Evolutionary conservation across 1,140 invertebrate genomes (phyloP).

Genomic region (Gryllus bimaculatus): DNA sequence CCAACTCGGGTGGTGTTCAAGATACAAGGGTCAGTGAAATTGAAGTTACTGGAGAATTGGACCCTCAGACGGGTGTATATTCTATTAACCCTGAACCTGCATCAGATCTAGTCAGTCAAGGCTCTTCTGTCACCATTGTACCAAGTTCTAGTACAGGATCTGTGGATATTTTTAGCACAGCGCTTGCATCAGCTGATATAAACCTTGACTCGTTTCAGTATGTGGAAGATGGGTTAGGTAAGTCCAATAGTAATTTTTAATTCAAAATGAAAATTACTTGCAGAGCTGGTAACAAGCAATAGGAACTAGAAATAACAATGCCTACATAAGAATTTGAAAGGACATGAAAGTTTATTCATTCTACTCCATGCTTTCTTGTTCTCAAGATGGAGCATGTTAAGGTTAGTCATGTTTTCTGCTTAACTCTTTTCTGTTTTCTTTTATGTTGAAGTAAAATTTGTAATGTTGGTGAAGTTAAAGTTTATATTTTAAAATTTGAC

Average conservation of each 20-base stretch:
- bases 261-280: too few species aligned
- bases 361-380: too few species aligned
- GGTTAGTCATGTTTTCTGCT: too few species aligned
- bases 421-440: too few species aligned
- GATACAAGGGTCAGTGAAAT: constrained; percentile 2
- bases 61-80: constrained; percentile 30
- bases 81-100: constrained; percentile 27
- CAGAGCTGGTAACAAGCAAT: too few species aligned
- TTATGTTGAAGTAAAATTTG: too few species aligned
- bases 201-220: constrained; percentile 42
- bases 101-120: background rate
- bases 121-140: constrained; percentile 12
- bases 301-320: too few species aligned
- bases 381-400: too few species aligned
- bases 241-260: background rate
- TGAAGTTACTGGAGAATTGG: constrained; percentile 27
- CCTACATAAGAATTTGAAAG: too few species aligned
- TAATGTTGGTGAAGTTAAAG: too few species aligned
- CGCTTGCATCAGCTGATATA: constrained; percentile 38
- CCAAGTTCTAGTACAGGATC: background rate
- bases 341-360: too few species aligned
- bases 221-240: constrained; percentile 33
- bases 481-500: too few species aligned
- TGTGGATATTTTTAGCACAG: constrained; percentile 33
- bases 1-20: background rate